Conservation (phyloP, 2,888 invertebrate genomes). For the Troides oblongomaculatus region DNA sequence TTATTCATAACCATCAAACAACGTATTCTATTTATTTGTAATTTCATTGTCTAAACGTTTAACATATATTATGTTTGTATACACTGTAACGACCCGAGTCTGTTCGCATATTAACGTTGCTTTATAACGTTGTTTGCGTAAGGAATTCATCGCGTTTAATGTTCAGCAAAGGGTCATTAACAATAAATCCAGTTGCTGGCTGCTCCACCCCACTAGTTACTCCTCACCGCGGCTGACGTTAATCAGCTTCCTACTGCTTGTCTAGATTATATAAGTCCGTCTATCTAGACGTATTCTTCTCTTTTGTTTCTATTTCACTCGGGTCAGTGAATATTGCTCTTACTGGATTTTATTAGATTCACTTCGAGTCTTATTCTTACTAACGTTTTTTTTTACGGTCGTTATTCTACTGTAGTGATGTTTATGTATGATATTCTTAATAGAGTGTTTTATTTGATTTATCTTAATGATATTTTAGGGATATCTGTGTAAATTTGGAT, state of each 20-base stretch:
- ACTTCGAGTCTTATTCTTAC: constrained; percentile 21
- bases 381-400: background rate
- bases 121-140: constrained; percentile 43
- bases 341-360: constrained; percentile 50
- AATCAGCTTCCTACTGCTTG: constrained; percentile 67
- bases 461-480: constrained; percentile 31
- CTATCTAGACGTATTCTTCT: constrained; percentile 46
- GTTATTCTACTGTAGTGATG: background rate
- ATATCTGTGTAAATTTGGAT: constrained; percentile 54
- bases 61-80: background rate
- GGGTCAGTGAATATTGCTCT: constrained; percentile 46
- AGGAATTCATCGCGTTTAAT: constrained; percentile 62
- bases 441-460: background rate
- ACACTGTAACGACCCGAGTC: constrained; percentile 14
- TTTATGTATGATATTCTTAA: background rate
- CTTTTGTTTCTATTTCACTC: constrained; percentile 51
- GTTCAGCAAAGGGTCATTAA: constrained; percentile 65
- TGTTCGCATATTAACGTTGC: constrained; percentile 14
- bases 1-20: background rate
- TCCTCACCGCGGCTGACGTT: constrained; percentile 57
- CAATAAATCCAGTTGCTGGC: constrained; percentile 72
- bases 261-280: constrained; percentile 59
- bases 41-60: background rate
- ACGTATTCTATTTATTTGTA: background rate
- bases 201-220: constrained; percentile 48